Percentiles rank a stretch among this genome's conserved stretches.
Conservation (phyloP, 2,797 vertebrate species). For the Spatula clypeata region DNA sequence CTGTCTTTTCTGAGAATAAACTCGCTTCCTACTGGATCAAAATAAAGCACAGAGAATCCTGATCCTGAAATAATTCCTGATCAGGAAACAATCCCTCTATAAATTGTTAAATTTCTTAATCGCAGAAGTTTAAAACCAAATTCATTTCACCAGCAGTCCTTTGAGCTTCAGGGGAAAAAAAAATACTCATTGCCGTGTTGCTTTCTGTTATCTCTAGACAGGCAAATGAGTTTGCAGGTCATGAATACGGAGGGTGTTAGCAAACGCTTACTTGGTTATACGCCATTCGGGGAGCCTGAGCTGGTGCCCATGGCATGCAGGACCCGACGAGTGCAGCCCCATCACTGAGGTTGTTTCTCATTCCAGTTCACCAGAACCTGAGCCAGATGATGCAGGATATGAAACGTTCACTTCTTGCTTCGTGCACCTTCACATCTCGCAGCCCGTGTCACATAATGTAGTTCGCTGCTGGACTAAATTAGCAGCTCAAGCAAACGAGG, state of each 20-base stretch:
- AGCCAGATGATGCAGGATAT: neutral
- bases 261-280: neutral
- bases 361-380: neutral
- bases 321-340: neutral
- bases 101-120: neutral
- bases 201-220: conserved; percentile 20
- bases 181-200: neutral
- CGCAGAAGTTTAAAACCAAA: neutral
- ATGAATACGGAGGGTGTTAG: neutral
- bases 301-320: neutral
- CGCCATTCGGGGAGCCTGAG: neutral
- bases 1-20: neutral
- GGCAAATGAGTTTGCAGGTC: neutral
- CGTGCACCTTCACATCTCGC: neutral
- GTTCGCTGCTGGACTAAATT: neutral
- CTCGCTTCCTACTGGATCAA: neutral
- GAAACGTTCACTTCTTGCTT: neutral
- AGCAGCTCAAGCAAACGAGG: neutral
- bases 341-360: neutral
- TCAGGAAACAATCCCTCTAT: neutral
- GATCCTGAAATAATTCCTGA: neutral
- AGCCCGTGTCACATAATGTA: rapidly evolving
- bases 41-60: neutral
- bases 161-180: neutral
- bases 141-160: neutral